Evolutionary conservation across 2,888 invertebrate genomes (phyloP).

Genomic region (Xylocampa areola): DNA sequence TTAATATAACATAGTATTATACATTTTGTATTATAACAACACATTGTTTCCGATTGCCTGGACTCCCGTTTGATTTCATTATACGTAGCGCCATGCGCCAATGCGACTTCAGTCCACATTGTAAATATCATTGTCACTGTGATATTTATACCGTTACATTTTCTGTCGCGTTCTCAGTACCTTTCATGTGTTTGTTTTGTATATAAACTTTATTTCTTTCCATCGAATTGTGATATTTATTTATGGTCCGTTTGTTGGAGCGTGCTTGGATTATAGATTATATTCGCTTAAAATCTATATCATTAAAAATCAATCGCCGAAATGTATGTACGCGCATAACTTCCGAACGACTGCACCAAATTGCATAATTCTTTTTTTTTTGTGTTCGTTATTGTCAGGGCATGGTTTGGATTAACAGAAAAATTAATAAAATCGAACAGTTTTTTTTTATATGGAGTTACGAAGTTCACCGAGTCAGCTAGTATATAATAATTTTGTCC

Average conservation of each 20-base stretch:
- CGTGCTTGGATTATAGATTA: slow-evolving; percentile 29
- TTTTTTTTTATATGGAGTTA: too few relatives aligned
- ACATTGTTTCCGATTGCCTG: slow-evolving; percentile 26
- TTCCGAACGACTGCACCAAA: too few relatives aligned
- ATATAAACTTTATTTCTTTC: slow-evolving; percentile 52
- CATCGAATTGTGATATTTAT: slow-evolving; percentile 60
- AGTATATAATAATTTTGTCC: slow-evolving; percentile 8
- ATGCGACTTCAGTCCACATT: slow-evolving; percentile 44
- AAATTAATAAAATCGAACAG: too few relatives aligned
- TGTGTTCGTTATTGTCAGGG: too few relatives aligned
- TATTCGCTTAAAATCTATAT: slow-evolving; percentile 12
- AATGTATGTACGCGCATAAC: too few relatives aligned
- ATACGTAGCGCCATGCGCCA: not conserved
- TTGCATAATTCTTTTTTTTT: too few relatives aligned
- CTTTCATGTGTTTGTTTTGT: slow-evolving; percentile 44
- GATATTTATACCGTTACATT: slow-evolving; percentile 62
- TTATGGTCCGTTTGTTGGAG: slow-evolving; percentile 25
- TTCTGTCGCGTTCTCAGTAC: slow-evolving; percentile 23
- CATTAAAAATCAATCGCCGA: too few relatives aligned
- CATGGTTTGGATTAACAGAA: too few relatives aligned
- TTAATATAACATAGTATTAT: slow-evolving; percentile 1
- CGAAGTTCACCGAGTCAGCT: too few relatives aligned
- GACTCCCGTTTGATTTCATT: slow-evolving; percentile 28
- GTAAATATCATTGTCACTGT: slow-evolving; percentile 71
- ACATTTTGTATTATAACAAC: not conserved